These are phyloP conservation scores for Catostylus mosaicus DNA, from an alignment of 30 jellyfish, hydroid and myxozoan genomes.

Conservation along the genomic window DNA sequence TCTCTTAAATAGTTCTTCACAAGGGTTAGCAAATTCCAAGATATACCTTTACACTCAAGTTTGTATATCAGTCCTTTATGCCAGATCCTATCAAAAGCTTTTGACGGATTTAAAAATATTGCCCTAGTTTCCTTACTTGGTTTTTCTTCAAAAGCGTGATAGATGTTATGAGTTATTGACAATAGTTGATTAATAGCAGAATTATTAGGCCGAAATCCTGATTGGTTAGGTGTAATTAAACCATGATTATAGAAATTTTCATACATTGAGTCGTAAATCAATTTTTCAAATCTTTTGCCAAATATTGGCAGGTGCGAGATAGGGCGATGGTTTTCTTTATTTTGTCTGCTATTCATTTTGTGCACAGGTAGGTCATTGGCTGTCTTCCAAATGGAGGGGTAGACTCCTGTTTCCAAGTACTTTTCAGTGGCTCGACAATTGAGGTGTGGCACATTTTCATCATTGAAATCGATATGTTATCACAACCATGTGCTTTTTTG, in stretches of 20 bases:
- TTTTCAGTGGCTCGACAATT: no score
- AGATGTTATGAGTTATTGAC: not conserved
- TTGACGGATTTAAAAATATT: conserved; percentile 47
- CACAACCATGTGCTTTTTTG: not conserved
- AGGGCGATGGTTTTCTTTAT: not conserved
- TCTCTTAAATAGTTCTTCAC: not conserved
- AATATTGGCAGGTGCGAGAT: no score
- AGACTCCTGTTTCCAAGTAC: no score
- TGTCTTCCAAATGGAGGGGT: not conserved
- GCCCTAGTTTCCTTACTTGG: conserved; percentile 63
- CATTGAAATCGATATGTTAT: no score
- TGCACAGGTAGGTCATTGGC: no score
- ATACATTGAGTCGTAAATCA: no score
- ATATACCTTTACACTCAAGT: conserved; percentile 24
- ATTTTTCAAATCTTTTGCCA: no score
- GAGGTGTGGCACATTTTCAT: no score
- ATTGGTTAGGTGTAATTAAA: no score
- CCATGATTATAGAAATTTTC: no score
- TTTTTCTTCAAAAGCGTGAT: not conserved
- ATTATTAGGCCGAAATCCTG: no score
- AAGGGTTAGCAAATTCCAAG: conserved; percentile 7
- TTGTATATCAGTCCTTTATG: conserved; percentile 45
- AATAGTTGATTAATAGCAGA: not conserved
- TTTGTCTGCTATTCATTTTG: no score
- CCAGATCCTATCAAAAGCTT: conserved; percentile 61